Conservation (phyloP, 2,888 invertebrate species). For the Eupithecia inturbata region DNA sequence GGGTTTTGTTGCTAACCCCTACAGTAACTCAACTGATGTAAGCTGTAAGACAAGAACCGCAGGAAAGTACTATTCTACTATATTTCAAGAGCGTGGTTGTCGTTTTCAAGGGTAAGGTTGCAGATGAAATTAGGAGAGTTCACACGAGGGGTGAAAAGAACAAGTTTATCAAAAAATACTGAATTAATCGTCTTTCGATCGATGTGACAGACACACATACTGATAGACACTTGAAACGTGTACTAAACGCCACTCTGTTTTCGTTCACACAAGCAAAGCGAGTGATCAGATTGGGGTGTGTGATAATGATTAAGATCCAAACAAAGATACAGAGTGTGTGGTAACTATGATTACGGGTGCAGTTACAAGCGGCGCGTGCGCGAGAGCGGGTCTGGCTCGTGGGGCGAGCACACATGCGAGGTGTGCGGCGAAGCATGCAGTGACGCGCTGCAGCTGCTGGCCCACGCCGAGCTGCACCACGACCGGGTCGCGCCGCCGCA, state of each 20-base stretch:
- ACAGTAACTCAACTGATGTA: neutral
- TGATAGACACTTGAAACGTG: neutral
- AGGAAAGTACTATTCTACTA: neutral
- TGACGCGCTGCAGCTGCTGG: conserved; percentile 89
- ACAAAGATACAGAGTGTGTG: neutral
- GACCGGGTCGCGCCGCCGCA: conserved; percentile 62
- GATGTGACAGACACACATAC: neutral
- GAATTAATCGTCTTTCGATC: neutral
- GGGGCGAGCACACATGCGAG: conserved; percentile 88
- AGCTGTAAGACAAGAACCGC: neutral
- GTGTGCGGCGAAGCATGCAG: conserved; percentile 91
- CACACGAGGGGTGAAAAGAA: neutral
- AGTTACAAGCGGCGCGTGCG: conserved; percentile 77
- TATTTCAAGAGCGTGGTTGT: neutral
- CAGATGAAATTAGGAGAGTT: neutral
- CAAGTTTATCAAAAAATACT: neutral
- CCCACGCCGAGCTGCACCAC: conserved; percentile 91
- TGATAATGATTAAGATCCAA: neutral
- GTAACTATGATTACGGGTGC: conserved; percentile 26
- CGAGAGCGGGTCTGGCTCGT: conserved; percentile 61
- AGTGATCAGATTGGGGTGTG: neutral
- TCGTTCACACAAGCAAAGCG: neutral
- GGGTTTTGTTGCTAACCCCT: neutral
- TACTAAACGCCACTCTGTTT: neutral
- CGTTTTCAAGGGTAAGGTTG: neutral